Base-by-base conservation (phyloP, 2,888 invertebrate genomes). In the Aleiodes leptofemur region DNA sequence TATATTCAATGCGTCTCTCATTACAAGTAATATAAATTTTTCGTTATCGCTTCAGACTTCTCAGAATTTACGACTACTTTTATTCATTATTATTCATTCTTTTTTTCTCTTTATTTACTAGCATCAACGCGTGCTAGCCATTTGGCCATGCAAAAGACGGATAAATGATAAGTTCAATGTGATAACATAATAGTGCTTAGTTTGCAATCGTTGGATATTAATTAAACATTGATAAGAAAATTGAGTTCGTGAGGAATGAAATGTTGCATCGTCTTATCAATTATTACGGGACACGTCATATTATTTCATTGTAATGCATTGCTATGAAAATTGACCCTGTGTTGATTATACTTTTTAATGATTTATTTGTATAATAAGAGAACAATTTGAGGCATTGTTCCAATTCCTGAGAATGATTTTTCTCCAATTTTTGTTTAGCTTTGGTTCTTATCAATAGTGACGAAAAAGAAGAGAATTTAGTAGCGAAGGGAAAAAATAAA, bases 171-270 rank as follows among this genome's bases (percentile, higher is more conserved):
- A 43, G 48, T 64, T 43, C 43, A 64, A 64, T 43, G 48, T 64
- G 48, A 64, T 64, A 64, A 43, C 48, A n/a, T 64, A 61, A 61
- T 61, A 61, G n/a, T 31, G 61, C 55, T 55, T n/a, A 6, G 14
- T 38, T 61, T 38, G 61, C 61, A 61, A 61, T 55, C 16, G 48
- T 64, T 48, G 64, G 23, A 23, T 64, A 64, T 64, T 64, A 64
- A 64, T 64, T 64, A 64, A 64, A 64, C 43, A 64, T 64, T 64
- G 64, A 64, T 64, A 64, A 64, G 48, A 23, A 48, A 14, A 29
- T 29, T 34, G 43, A 38, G 34, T 11, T 64, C 43, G 48, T 43
- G 43, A 14, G 11, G 43, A 64, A 23, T 16, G 48, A 16, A 61
- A 61, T 61, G 57, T 29, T 57, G 61, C 61, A 61, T 61, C 38